Conservation (phyloP, 1,140 invertebrate species). For the Megalopta genalis region DNA sequence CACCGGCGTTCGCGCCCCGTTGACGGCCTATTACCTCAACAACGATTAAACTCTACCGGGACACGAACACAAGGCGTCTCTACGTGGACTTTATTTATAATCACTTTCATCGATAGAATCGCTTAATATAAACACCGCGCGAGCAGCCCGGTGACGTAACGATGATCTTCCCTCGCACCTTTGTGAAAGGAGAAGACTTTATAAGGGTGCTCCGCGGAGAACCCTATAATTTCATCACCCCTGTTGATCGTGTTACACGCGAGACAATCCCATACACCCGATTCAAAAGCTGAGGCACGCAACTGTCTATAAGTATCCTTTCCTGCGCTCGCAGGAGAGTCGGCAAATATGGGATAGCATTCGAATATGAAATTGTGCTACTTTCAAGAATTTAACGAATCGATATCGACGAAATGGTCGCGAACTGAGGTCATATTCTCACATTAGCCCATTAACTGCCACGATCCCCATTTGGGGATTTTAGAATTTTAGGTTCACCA, state of each 20-base stretch:
- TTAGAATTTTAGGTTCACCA: too few relatives aligned
- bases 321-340: too few relatives aligned
- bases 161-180: background rate
- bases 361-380: too few relatives aligned
- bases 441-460: too few relatives aligned
- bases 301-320: too few relatives aligned
- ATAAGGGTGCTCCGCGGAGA: background rate
- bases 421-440: too few relatives aligned
- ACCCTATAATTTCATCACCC: background rate
- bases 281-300: too few relatives aligned
- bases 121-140: slow-evolving; percentile 8
- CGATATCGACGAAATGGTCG: too few relatives aligned
- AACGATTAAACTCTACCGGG: slow-evolving; percentile 17
- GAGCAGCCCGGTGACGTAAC: background rate
- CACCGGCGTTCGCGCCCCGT: background rate
- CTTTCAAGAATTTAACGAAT: too few relatives aligned
- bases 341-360: too few relatives aligned
- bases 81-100: slow-evolving; percentile 32
- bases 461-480: too few relatives aligned
- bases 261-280: too few relatives aligned
- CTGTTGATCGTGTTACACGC: background rate
- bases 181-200: background rate
- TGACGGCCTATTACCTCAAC: slow-evolving; percentile 24
- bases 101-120: slow-evolving; percentile 37
- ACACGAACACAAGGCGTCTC: background rate